Evolutionary conservation across 2,797 vertebrate species (phyloP).

Genomic region (Ptychadena robeensis): DNA sequence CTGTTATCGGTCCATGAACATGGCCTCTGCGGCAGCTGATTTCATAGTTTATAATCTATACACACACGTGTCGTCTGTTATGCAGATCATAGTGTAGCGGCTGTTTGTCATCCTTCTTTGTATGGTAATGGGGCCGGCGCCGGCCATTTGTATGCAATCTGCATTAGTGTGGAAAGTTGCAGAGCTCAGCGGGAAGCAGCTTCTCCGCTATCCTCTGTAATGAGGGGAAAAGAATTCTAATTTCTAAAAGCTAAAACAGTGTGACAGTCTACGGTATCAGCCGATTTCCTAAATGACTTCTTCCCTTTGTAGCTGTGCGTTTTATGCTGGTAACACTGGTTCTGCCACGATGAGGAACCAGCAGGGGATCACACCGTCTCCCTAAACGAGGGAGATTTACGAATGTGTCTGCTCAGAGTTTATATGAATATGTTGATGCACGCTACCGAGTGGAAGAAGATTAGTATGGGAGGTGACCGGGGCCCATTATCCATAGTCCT

Average conservation of each 20-base stretch:
- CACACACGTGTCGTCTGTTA: too few species aligned
- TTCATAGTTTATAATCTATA: too few species aligned
- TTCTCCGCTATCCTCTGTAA: not conserved
- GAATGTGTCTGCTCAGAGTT: not conserved
- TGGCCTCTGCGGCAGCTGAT: too few species aligned
- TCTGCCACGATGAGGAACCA: not conserved
- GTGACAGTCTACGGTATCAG: not conserved
- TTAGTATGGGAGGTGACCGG: not conserved
- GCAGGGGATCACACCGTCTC: not conserved
- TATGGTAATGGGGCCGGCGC: not conserved
- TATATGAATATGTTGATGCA: not conserved
- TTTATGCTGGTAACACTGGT: not conserved
- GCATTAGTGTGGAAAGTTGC: not conserved
- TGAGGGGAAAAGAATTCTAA: not conserved
- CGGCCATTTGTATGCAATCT: not conserved
- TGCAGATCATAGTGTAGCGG: too few species aligned
- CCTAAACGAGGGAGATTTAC: not conserved
- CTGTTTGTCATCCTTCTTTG: not conserved
- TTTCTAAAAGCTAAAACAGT: not conserved
- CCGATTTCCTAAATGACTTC: not conserved
- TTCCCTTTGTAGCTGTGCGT: not conserved
- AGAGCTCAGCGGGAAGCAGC: not conserved
- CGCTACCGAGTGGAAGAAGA: not conserved
- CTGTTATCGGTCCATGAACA: too few species aligned
- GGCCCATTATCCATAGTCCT: not conserved